Evolutionary conservation across 2,113 vertebrate species (phyloP).

Genomic region (Sarotherodon lohbergeri): DNA sequence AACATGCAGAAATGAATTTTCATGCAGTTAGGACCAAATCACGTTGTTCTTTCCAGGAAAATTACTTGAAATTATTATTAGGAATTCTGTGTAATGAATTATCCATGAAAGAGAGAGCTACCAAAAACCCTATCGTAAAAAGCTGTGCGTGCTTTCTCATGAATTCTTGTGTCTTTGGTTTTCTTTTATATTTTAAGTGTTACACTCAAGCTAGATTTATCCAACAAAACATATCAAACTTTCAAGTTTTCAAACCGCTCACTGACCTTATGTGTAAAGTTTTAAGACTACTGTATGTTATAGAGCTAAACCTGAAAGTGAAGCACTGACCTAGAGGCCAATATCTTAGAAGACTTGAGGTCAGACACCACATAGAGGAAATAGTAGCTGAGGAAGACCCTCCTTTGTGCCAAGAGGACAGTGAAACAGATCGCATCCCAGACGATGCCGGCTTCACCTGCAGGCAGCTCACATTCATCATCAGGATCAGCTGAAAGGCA

Average conservation of each 20-base stretch:
- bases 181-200: rapidly evolving
- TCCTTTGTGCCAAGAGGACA: conserved; percentile 71
- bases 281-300: not conserved
- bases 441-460: conserved; percentile 73
- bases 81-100: not conserved
- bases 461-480: conserved; percentile 68
- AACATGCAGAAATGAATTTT: not conserved
- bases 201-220: not conserved
- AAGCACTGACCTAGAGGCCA: conserved; percentile 69
- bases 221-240: not conserved
- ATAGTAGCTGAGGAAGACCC: conserved; percentile 76
- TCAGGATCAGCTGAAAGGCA: conserved; percentile 62
- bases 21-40: not conserved
- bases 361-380: conserved; percentile 76
- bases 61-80: not conserved
- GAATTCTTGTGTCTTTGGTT: not conserved
- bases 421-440: conserved; percentile 77
- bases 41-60: not conserved
- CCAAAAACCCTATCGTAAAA: not conserved
- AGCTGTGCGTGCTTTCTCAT: not conserved
- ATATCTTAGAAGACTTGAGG: conserved; percentile 69
- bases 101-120: not conserved
- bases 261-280: not conserved
- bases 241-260: not conserved
- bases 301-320: not conserved